Conservation (phyloP, 2,888 invertebrate genomes). For the Cylloceria caligata region DNA sequence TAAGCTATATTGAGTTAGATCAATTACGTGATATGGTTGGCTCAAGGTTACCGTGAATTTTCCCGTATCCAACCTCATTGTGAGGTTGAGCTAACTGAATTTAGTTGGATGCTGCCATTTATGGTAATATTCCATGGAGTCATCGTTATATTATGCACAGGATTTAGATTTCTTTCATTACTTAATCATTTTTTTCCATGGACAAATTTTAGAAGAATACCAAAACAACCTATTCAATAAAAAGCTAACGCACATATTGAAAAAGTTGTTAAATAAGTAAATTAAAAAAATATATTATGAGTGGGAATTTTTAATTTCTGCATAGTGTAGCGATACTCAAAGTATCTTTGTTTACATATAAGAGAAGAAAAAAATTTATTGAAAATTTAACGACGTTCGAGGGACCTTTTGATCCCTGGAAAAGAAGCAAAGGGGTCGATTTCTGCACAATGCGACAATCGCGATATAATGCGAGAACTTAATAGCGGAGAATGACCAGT, state of each 20-base stretch:
- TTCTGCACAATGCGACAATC: slow-evolving; percentile 3
- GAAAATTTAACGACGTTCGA: slow-evolving; percentile 5
- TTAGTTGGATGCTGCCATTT: neutral
- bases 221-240: no score
- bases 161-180: neutral
- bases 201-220: no score
- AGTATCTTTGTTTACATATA: neutral
- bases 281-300: neutral
- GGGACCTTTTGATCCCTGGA: neutral
- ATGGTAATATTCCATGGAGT: neutral
- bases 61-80: no score
- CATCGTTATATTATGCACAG: neutral
- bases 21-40: no score
- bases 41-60: no score
- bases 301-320: neutral
- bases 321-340: neutral
- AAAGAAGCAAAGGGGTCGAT: slow-evolving; percentile 1
- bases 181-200: neutral
- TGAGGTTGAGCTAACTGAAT: no score
- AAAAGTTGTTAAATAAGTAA: neutral
- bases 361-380: neutral
- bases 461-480: slow-evolving; percentile 22
- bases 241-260: neutral
- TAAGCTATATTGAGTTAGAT: no score
- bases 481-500: slow-evolving; percentile 25